phyloP scores from a whole-genome alignment of 2,797 vertebrate species.

The Xiphophorus birchmanni region DNA sequence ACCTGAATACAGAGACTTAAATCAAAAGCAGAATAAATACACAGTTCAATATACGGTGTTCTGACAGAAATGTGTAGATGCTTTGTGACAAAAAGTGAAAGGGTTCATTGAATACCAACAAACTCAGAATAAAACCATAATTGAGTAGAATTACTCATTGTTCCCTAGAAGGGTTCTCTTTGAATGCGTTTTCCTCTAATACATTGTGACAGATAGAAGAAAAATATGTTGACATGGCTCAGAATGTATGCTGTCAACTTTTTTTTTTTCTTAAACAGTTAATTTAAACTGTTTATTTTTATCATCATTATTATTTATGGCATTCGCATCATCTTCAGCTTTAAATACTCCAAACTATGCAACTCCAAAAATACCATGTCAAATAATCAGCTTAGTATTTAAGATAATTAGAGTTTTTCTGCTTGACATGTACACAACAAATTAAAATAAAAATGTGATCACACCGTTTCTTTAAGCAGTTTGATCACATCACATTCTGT shows the following conservation, averaged over 20 bases:
- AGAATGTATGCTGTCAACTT: slow-evolving; percentile 11
- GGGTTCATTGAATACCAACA: not conserved
- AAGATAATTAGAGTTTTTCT: not conserved
- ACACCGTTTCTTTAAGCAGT: slow-evolving; percentile 37
- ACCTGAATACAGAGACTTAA: not conserved
- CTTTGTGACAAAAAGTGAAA: not conserved
- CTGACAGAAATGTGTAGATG: not conserved
- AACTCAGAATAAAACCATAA: not conserved
- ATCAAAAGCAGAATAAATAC: not conserved
- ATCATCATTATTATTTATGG: slow-evolving; percentile 10
- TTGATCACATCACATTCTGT: slow-evolving; percentile 43
- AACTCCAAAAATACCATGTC: slow-evolving; percentile 19
- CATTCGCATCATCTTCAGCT: slow-evolving; percentile 9
- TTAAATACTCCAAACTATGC: slow-evolving; percentile 37
- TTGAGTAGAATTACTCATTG: not conserved
- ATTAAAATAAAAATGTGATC: not conserved
- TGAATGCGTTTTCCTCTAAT: slow-evolving; percentile 36
- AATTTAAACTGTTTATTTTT: not conserved
- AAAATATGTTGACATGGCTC: slow-evolving; percentile 26
- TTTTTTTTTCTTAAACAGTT: not conserved
- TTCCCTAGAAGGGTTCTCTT: slow-evolving; percentile 18
- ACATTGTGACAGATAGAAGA: slow-evolving; percentile 43
- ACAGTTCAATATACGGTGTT: not conserved
- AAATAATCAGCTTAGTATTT: slow-evolving; percentile 26
- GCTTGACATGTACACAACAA: slow-evolving; percentile 23